Conservation (phyloP, 2,797 vertebrate genomes). For the Mycteria americana region DNA sequence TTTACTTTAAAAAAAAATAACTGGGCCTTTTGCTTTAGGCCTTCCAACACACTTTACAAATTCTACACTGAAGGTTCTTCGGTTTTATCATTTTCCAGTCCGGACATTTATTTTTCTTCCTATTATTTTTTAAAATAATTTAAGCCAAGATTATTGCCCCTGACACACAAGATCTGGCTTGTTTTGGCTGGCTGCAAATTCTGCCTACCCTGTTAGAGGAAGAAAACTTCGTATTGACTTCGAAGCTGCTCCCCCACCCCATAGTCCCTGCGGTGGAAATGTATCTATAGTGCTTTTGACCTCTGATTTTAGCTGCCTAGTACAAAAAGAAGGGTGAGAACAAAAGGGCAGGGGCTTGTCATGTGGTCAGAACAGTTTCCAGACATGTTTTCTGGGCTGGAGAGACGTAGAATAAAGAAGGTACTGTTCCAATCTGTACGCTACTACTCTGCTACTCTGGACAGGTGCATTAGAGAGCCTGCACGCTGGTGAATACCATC, state of each 20-base stretch:
- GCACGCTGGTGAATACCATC: neutral
- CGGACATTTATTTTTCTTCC: neutral
- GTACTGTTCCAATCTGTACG: neutral
- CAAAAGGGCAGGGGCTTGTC: neutral
- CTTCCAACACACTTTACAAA: neutral
- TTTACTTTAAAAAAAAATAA: neutral
- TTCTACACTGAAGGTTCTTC: neutral
- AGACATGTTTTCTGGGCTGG: neutral
- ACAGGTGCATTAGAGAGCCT: neutral
- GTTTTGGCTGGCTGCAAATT: neutral
- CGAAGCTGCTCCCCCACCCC: neutral
- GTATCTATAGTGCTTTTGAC: neutral
- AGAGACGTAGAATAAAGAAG: neutral
- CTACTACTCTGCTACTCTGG: neutral
- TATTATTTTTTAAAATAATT: neutral
- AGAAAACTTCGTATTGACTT: neutral
- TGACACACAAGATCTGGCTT: neutral
- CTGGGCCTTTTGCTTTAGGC: neutral
- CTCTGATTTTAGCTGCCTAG: neutral
- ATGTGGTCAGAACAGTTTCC: neutral
- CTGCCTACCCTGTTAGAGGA: neutral
- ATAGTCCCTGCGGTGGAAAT: neutral
- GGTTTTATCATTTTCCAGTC: neutral
- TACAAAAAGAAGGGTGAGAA: neutral
- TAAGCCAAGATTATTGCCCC: neutral